These are phyloP conservation scores for Nasonia longicornis DNA, from an alignment of 1,140 invertebrate species.

Conservation along the genomic window DNA sequence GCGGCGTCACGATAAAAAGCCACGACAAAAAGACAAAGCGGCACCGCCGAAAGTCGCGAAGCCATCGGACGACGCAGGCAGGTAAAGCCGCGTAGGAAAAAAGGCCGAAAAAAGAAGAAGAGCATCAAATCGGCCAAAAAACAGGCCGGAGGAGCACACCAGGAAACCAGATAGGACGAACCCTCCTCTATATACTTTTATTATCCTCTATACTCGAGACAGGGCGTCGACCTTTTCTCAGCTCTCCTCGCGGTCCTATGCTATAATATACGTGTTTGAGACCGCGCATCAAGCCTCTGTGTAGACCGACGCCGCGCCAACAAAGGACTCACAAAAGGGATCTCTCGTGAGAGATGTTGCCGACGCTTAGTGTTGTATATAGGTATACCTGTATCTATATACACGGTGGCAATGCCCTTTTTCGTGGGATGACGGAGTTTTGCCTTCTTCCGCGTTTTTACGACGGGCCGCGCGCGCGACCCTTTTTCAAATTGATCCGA, in stretches of 20 bases:
- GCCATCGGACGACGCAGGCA: neutral
- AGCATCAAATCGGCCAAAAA: neutral
- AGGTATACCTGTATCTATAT: neutral
- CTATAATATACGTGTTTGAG: neutral
- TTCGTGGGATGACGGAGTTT: slow-evolving; percentile 31
- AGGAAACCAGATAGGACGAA: slow-evolving; percentile 7
- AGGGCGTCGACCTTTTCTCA: slow-evolving; percentile 29
- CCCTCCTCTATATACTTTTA: slow-evolving; percentile 19
- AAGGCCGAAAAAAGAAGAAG: neutral
- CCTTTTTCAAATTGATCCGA: neutral
- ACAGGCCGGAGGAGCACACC: neutral
- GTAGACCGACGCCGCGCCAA: slow-evolving; percentile 42
- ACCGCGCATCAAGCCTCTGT: slow-evolving; percentile 6
- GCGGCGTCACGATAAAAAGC: neutral
- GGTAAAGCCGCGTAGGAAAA: neutral
- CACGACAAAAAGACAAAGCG: neutral
- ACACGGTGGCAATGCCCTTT: slow-evolving; percentile 24
- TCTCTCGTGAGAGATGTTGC: neutral
- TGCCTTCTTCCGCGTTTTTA: slow-evolving; percentile 19
- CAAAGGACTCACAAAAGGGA: slow-evolving; percentile 33
- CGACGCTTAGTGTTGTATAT: neutral
- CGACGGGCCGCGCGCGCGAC: neutral
- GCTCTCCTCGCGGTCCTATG: neutral
- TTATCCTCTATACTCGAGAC: neutral
- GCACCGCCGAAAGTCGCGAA: slow-evolving; percentile 7